Base-by-base conservation (phyloP, 2,888 invertebrate genomes). In the Leptopilina drosophilae region DNA sequence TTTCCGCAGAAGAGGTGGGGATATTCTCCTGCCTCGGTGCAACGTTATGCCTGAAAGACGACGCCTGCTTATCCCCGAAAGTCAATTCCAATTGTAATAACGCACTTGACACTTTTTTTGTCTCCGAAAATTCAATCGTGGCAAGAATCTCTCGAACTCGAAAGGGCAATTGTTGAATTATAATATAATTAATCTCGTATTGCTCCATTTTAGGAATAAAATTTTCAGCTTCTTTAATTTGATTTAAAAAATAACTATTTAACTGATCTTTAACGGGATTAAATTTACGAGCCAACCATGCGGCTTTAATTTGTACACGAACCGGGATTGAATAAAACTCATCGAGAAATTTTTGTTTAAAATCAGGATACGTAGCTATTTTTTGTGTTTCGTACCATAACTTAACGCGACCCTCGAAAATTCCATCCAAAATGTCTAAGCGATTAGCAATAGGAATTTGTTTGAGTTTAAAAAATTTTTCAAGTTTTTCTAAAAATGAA, bases 301-400 rank as follows among this genome's bases (percentile, higher is more conserved):
- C 65, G 12, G 53, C 76, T 11, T 78, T 75, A 15, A 80, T 64
- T 67, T 66, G 42, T 62, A 77, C 69, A 12, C 66, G 66, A 20
- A 75, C 46, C 5, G 78, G 77, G 11, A 82, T 78, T 14, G 81
- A 82, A 79, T 73, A 78, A 66, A 78, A 82, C 73, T 81, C 80
- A 12, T 77, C 66, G 11, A 82, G 56, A 77, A 81, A 80, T 66
- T 49, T 42, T 8, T 8, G 26, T 12, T 33, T 53, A 56, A 82
- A 81, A 7, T 56, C 59, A 9, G 67, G 56, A 76, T 66, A 81
- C 42, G 75, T 53, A 11, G 11, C 2, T 40, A 65, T 49, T 15
- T 8, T 26, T 46, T 81, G 69, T 6, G 79, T 64, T 33, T 80
- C 78, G 59, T 42, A 82, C 81, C 82, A 82, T 8, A 80, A n/a